Conservation (phyloP, 2,888 invertebrate genomes). For the Malthinus flaveolus region DNA sequence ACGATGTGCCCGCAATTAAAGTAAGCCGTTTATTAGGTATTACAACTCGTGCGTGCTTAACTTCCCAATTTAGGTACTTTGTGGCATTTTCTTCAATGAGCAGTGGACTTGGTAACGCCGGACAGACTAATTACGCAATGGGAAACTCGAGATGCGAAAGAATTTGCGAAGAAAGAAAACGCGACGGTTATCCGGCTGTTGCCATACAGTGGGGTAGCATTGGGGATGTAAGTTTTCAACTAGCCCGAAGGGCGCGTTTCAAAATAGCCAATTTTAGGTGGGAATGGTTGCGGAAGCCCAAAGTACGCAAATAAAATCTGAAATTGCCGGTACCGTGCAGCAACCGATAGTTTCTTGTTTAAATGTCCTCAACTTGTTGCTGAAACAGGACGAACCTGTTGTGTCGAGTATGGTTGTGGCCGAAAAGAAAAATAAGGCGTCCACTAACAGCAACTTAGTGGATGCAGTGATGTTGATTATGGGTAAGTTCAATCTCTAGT, state of each 20-base stretch:
- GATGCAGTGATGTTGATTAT: slow-evolving; percentile 69
- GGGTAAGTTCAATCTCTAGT: slow-evolving; percentile 36
- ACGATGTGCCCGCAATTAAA: slow-evolving; percentile 22
- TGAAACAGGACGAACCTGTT: slow-evolving; percentile 67
- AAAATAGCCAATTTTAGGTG: slow-evolving; percentile 46
- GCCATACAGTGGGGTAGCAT: slow-evolving; percentile 37
- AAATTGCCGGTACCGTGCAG: slow-evolving; percentile 66
- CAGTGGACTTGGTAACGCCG: slow-evolving; percentile 90
- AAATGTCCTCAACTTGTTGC: slow-evolving; percentile 66
- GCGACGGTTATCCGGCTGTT: slow-evolving; percentile 31
- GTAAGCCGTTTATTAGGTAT: slow-evolving; percentile 35
- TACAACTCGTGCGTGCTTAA: not conserved
- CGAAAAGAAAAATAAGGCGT: slow-evolving; percentile 60
- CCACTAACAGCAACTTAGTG: slow-evolving; percentile 68
- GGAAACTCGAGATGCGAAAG: slow-evolving; percentile 88
- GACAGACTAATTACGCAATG: slow-evolving; percentile 88
- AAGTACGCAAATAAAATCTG: slow-evolving; percentile 31
- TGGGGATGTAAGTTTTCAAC: slow-evolving; percentile 52
- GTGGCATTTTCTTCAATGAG: slow-evolving; percentile 91
- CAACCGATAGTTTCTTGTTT: slow-evolving; percentile 69
- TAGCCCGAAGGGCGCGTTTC: not conserved
- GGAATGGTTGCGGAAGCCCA: slow-evolving; percentile 64
- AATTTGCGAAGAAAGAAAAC: slow-evolving; percentile 68
- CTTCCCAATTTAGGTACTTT: slow-evolving; percentile 62
- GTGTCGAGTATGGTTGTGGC: slow-evolving; percentile 87